Conservation (phyloP, 2,113 vertebrate genomes). For the Callocephalon fimbriatum region DNA sequence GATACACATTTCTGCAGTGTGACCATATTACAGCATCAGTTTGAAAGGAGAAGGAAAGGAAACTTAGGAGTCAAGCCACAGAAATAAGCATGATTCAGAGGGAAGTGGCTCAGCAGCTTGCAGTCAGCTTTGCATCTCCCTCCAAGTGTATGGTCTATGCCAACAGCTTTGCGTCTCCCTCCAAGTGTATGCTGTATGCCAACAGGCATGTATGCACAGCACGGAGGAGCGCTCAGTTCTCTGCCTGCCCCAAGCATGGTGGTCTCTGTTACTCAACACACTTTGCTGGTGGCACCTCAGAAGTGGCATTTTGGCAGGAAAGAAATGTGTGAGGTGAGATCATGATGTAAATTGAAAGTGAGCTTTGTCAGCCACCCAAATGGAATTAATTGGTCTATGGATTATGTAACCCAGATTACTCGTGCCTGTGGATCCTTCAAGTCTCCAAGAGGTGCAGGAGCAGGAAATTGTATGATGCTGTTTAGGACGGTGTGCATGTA, state of each 20-base stretch:
- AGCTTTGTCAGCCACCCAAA: not conserved
- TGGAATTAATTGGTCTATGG: not conserved
- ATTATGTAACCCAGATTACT: not conserved
- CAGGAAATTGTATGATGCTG: not conserved
- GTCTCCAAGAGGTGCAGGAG: accelerated
- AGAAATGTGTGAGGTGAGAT: not conserved
- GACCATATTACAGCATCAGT: not conserved
- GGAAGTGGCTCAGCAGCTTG: not conserved
- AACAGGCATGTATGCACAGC: not conserved
- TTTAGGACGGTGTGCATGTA: not conserved
- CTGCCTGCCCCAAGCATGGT: not conserved
- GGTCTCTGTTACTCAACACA: not conserved
- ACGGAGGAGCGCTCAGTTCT: not conserved
- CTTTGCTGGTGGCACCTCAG: not conserved
- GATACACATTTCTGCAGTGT: not conserved
- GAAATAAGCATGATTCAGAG: conserved; percentile 16
- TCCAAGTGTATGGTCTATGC: not conserved
- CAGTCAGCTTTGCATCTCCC: not conserved
- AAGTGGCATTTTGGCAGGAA: not conserved
- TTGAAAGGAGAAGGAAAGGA: not conserved
- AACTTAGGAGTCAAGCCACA: not conserved
- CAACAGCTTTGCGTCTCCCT: not conserved
- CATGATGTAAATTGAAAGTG: not conserved
- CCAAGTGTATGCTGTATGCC: not conserved
- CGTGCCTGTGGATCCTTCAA: not conserved